Evolutionary conservation across 2,888 invertebrate genomes (phyloP), one percentile per base, ranked within the genome.

Genomic region (Pseudeuparius sepicola): DNA sequence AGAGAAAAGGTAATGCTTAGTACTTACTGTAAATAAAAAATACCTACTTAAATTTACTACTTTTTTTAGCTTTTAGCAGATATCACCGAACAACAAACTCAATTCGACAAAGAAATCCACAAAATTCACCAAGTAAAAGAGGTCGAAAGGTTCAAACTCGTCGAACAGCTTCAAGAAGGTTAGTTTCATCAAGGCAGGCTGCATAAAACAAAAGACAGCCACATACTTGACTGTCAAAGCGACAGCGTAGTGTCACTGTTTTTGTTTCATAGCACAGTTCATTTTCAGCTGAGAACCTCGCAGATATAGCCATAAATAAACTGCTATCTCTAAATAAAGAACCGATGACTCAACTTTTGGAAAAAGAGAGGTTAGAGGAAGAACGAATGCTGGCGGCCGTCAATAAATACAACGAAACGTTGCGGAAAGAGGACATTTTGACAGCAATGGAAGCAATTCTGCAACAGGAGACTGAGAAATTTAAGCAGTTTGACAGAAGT

Each of bases 371-470:
- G 44, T 60, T 67, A 37, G 78, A 81, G 58, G 78, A 80, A 56
- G 70, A 78, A 47, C 65, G 70, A 37, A 52, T 82, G 29, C 58
- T 82, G 25, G 73, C 74, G 40, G 71, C 74, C 37, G 70, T 69
- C 5, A 46, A 43, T 14, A 41, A 28, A 30, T 68, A 71, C 50
- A 68, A 70, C 59, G 69, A 70, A 51, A 66, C 65, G 51, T 59
- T 81, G 17, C 70, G 70, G 44, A 78, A 75, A 56, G 67, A 70
- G 51, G 80, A 83, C 57, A 73, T 81, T 34, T 63, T 83, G 28
- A 71, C 66, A 51, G 76, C 77, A 28, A 84, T 84, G 81, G 71
- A 79, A 54, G 66, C 68, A 49, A 61, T 82, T 23, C 61, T 84
- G 26, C 70, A 73, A 43, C 75, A 80, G 55, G 80, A 83, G 56